Evolutionary conservation across 1,140 invertebrate species (phyloP), one percentile per base, ranked within the genome.

Genomic region (fruit fly (Drosophila melanogaster)): DNA sequence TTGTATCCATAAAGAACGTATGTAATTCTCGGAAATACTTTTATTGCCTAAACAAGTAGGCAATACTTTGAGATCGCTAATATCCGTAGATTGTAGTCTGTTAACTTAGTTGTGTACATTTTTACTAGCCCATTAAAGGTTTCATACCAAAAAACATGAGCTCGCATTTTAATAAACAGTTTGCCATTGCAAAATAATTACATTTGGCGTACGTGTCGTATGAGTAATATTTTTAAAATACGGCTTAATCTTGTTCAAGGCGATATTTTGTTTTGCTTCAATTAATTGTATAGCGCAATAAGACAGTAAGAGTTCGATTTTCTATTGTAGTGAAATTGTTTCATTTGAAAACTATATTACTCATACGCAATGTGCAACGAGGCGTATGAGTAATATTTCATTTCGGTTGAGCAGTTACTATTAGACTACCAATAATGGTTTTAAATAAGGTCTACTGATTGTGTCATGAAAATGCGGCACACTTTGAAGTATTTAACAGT

Each of bases 341-440:
- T 19, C 5, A 19, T 7, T 17, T 12, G 15, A n/a, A 17, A 17
- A 15, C 4, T 12, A 33, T 41, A 41, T 15, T 5, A 59, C 54
- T 61, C 54, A 61, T 58, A 61, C 54, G 59, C n/a, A 26, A n/a
- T 22, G 59, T 57, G 17, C 26, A n/a, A 61, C 51, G 35, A 11
- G 59, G 4, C 53, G 59, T 15, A 61, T 61, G 59, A 61, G 35
- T 58, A 61, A 58, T 61, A 26, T 60, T 40, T 38, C 12, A 4
- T 14, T 38, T 38, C 4, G 30, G 8, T 8, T 3, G 3, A 2
- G 30, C 30, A 30, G 2, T 3, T 6, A 38, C 14, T 12, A n/a
- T 14, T 14, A 15, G 38, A 40, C n/a, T 15, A 15, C 5, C 1
- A n/a, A 6, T 17, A 15, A 43, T 43, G 6, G 8, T 3, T 17